A percentile compares a stretch with the other conserved stretches of the same genome.
phyloP scores from a whole-genome alignment of 1,140 invertebrate genomes.

The Saccostrea glomerata region DNA sequence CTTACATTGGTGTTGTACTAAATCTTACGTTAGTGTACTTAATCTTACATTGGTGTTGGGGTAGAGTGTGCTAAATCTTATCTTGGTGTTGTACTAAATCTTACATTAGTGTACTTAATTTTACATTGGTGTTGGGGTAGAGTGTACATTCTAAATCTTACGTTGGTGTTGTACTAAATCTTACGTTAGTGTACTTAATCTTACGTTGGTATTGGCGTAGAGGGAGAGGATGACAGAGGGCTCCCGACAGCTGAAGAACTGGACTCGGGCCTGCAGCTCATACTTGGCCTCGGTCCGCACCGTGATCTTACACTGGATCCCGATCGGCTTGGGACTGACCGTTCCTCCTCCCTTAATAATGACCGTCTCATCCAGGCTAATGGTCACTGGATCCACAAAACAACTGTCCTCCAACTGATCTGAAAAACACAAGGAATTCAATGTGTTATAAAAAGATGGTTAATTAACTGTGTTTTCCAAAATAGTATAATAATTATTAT shows the following conservation, averaged over 20 bases:
- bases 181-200: too few relatives aligned
- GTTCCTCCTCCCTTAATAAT: neutral
- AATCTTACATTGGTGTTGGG: neutral
- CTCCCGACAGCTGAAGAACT: neutral
- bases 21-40: too few relatives aligned
- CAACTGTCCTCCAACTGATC: slow-evolving; percentile 14
- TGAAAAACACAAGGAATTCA: neutral
- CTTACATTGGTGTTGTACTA: too few relatives aligned
- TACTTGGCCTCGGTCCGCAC: neutral
- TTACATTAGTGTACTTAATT: too few relatives aligned
- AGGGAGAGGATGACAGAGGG: neutral
- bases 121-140: too few relatives aligned
- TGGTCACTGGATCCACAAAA: neutral
- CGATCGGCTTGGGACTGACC: slow-evolving; percentile 13
- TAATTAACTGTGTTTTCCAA: too few relatives aligned
- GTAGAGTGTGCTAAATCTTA: too few relatives aligned
- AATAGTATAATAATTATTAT: too few relatives aligned
- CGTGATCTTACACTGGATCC: neutral
- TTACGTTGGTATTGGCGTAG: neutral
- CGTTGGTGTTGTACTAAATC: too few relatives aligned
- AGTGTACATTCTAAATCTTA: too few relatives aligned
- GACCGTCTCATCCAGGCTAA: slow-evolving; percentile 6
- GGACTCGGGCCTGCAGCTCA: neutral
- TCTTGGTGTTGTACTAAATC: too few relatives aligned
- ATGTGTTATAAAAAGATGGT: neutral